Conservation (phyloP, 2,888 invertebrate species). For the Venustoraphidia nigricollis region DNA sequence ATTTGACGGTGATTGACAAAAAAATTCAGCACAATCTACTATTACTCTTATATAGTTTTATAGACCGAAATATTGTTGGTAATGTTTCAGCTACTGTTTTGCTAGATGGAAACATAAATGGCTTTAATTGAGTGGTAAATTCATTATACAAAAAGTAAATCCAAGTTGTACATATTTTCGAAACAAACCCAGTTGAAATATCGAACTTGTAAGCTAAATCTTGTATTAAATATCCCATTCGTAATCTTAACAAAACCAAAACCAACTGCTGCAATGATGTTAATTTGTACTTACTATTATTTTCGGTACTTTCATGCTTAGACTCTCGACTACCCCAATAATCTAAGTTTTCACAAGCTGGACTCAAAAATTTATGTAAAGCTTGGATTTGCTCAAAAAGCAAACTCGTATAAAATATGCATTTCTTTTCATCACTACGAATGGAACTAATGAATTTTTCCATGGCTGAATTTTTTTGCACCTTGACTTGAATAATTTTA, state of each 20-base stretch:
- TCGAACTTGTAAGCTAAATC: conserved; percentile 10
- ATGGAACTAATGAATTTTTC: conserved; percentile 6
- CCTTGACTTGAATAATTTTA: conserved; percentile 1
- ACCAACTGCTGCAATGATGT: conserved; percentile 8
- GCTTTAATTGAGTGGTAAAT: conserved; percentile 9
- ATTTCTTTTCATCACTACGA: conserved; percentile 6
- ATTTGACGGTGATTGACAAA: conserved; percentile 12
- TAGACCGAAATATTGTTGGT: conserved; percentile 7
- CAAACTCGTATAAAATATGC: conserved; percentile 9
- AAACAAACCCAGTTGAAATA: conserved; percentile 8
- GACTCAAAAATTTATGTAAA: conserved; percentile 8
- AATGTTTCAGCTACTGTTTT: conserved; percentile 8
- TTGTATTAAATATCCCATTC: conserved; percentile 7
- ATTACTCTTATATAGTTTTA: conserved; percentile 11
- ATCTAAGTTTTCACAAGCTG: conserved; percentile 7
- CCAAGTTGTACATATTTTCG: conserved; percentile 9
- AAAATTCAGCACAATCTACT: conserved; percentile 14
- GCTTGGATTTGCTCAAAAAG: conserved; percentile 6
- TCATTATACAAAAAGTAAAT: conserved; percentile 10
- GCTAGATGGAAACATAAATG: conserved; percentile 10
- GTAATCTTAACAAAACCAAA: conserved; percentile 8
- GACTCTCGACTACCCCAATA: conserved; percentile 4
- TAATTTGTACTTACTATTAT: conserved; percentile 5
- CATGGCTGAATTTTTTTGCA: conserved; percentile 8
- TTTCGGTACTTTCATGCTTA: conserved; percentile 3